A percentile compares a stretch with the other conserved stretches of the same genome.
These are phyloP conservation scores for Tachystola acroxantha DNA, from an alignment of 2,888 invertebrate genomes.

Conservation along the genomic window DNA sequence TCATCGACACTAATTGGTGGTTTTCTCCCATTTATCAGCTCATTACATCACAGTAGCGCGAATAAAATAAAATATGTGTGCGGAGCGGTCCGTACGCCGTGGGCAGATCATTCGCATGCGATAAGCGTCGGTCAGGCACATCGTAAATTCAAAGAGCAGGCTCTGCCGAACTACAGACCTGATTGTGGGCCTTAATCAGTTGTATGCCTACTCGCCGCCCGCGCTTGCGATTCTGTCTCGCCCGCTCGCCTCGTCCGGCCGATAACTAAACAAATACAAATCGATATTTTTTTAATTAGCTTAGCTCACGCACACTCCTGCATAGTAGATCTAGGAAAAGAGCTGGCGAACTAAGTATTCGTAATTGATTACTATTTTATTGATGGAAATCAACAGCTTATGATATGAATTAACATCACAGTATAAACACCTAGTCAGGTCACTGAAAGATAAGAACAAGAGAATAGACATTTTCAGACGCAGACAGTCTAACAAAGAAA, in stretches of 20 bases:
- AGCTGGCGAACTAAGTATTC: too few species aligned
- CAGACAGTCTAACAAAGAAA: too few species aligned
- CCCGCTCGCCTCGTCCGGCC: not conserved
- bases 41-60: slow-evolving; percentile 79
- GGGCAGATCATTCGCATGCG: slow-evolving; percentile 77
- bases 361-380: too few species aligned
- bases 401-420: too few species aligned
- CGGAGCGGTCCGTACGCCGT: slow-evolving; percentile 71
- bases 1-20: slow-evolving; percentile 79
- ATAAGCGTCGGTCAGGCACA: slow-evolving; percentile 76
- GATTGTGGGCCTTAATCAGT: slow-evolving; percentile 42
- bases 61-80: slow-evolving; percentile 78
- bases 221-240: slow-evolving; percentile 11
- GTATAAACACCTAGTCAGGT: too few species aligned
- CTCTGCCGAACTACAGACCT: slow-evolving; percentile 73
- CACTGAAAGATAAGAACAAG: too few species aligned
- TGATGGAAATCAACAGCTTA: too few species aligned
- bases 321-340: too few species aligned
- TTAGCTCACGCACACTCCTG: too few species aligned
- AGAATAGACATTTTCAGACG: too few species aligned
- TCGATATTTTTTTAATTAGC: too few species aligned
- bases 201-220: slow-evolving; percentile 34
- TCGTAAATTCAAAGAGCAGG: slow-evolving; percentile 76
- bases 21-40: slow-evolving; percentile 79
- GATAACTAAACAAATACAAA: too few species aligned